Percentiles rank a stretch among this genome's conserved stretches.
These are phyloP conservation scores for Scelioninae gen. 2 DNA, from an alignment of 2,888 invertebrate species.

Conservation along the genomic window DNA sequence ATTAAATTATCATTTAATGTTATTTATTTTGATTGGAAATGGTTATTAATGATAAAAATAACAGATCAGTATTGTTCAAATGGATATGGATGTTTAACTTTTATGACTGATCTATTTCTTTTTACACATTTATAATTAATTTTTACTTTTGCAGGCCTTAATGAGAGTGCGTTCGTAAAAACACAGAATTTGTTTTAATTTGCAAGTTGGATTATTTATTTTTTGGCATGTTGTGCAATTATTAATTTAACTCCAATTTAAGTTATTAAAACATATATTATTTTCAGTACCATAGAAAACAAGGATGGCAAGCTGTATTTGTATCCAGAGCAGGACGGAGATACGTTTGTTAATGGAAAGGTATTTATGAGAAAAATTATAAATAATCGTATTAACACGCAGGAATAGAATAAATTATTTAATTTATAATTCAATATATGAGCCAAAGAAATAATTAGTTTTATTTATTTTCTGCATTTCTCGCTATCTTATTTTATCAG, in stretches of 20 bases:
- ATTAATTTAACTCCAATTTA: slow-evolving; percentile 26
- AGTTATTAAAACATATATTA: not conserved
- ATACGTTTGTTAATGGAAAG: slow-evolving; percentile 78
- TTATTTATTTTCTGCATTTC: too few relatives aligned
- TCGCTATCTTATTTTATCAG: too few relatives aligned
- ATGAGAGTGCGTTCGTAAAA: not conserved
- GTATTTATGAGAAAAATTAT: slow-evolving; percentile 60
- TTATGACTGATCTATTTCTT: too few relatives aligned
- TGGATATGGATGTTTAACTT: too few relatives aligned
- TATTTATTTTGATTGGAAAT: too few relatives aligned
- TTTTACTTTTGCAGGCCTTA: not conserved
- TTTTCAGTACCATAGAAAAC: slow-evolving; percentile 76
- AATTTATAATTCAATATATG: too few relatives aligned
- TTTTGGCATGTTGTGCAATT: not conserved
- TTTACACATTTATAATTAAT: too few relatives aligned
- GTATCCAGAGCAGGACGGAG: slow-evolving; percentile 75
- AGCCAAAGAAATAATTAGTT: too few relatives aligned
- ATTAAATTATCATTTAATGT: too few relatives aligned
- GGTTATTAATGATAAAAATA: too few relatives aligned
- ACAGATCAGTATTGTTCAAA: too few relatives aligned
- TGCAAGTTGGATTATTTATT: not conserved
- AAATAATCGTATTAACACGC: too few relatives aligned
- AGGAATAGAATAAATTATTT: not conserved
- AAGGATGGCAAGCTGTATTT: slow-evolving; percentile 75
- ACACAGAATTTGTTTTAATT: not conserved